phyloP scores from a whole-genome alignment of 2,888 invertebrate genomes.

The Noctua janthina region DNA sequence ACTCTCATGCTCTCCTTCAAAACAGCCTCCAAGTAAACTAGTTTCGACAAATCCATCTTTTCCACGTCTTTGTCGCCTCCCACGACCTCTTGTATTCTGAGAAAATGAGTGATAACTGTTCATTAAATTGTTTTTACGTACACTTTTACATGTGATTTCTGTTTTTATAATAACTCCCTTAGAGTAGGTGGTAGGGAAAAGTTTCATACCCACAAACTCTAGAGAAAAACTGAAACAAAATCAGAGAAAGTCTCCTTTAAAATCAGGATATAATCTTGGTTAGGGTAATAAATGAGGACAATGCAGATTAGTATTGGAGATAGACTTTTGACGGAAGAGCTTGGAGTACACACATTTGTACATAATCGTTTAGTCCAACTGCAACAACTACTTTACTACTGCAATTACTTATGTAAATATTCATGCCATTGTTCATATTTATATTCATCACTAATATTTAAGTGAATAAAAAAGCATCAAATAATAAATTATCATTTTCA shows the following conservation, averaged over 20 bases:
- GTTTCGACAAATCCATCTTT: constrained; percentile 77
- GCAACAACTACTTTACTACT: neutral
- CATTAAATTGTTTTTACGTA: neutral
- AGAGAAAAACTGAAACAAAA: neutral
- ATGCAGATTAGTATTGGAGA: neutral
- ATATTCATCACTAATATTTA: neutral
- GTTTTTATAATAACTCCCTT: neutral
- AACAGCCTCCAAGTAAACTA: constrained; percentile 81
- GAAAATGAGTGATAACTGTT: neutral
- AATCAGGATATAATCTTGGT: neutral
- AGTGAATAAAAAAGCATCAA: neutral
- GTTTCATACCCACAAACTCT: neutral
- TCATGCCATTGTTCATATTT: neutral
- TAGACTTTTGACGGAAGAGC: neutral
- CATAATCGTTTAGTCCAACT: neutral
- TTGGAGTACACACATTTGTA: neutral
- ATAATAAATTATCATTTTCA: neutral
- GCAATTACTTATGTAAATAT: too few species aligned
- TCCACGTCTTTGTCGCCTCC: constrained; percentile 77
- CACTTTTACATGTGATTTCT: neutral
- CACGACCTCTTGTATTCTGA: constrained; percentile 75
- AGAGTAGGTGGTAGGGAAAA: neutral
- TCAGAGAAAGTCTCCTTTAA: neutral
- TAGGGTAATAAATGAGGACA: neutral
- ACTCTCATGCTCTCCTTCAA: constrained; percentile 82